Conservation (phyloP, 2,888 invertebrate genomes). For the Hypercompe scribonia region DNA sequence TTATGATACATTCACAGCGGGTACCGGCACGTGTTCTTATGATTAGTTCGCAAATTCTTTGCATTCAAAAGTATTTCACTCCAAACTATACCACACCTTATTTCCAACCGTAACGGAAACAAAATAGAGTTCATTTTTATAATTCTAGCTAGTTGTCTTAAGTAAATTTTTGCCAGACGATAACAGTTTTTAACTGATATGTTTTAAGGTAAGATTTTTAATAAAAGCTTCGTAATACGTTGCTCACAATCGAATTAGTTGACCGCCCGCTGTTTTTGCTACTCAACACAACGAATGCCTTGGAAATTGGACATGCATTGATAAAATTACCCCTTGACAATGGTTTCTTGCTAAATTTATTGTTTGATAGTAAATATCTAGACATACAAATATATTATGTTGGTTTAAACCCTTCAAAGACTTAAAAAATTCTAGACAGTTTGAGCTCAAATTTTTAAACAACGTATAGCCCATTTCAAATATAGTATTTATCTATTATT, state of each 20-base stretch:
- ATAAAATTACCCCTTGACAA: slow-evolving; percentile 64
- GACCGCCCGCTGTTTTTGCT: slow-evolving; percentile 82
- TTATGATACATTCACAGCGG: slow-evolving; percentile 55
- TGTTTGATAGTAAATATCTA: slow-evolving; percentile 2
- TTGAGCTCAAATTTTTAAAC: too few species aligned
- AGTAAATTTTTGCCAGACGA: slow-evolving; percentile 12
- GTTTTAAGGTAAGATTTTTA: slow-evolving; percentile 41
- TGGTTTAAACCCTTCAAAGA: too few species aligned
- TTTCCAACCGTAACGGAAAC: slow-evolving; percentile 4
- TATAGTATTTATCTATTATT: too few species aligned
- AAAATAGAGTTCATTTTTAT: slow-evolving; percentile 15
- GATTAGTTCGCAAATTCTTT: slow-evolving; percentile 76
- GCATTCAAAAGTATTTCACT: slow-evolving; percentile 55
- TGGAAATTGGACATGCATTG: slow-evolving; percentile 65
- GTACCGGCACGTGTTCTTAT: slow-evolving; percentile 72
- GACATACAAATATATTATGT: not conserved
- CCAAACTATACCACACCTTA: not conserved
- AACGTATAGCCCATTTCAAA: too few species aligned
- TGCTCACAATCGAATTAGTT: slow-evolving; percentile 77
- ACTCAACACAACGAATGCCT: slow-evolving; percentile 76
- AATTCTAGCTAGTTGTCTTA: slow-evolving; percentile 11
- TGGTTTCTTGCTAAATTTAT: slow-evolving; percentile 41
- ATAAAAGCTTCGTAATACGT: slow-evolving; percentile 51
- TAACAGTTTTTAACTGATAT: slow-evolving; percentile 16
- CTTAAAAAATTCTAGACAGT: too few species aligned